Conservation (phyloP, 2,113 vertebrate genomes). For the Plectropomus leopardus region DNA sequence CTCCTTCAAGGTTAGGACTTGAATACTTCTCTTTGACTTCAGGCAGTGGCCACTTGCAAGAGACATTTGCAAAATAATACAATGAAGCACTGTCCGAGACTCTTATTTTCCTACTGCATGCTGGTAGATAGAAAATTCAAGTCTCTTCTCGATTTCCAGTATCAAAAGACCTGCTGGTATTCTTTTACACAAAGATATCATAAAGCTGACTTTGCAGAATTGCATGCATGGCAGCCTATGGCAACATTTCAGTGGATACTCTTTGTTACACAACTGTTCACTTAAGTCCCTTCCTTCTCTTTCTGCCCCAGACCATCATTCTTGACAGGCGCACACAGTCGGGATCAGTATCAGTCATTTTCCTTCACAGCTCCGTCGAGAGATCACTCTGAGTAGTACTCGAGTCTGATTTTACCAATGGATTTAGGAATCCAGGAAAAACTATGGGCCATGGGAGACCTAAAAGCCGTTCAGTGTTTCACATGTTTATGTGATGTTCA, state of each 20-base stretch:
- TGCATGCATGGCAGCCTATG: conserved; percentile 49
- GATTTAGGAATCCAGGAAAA: conserved; percentile 43
- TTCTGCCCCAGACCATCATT: conserved; percentile 70
- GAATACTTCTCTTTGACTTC: conserved; percentile 54
- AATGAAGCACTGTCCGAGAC: conserved; percentile 6
- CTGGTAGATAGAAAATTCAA: conserved; percentile 55
- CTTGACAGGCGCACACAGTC: conserved; percentile 63
- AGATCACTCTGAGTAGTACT: conserved; percentile 45
- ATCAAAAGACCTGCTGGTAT: conserved; percentile 33
- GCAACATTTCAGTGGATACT: conserved; percentile 43
- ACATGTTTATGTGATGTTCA: not conserved
- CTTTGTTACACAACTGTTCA: conserved; percentile 48
- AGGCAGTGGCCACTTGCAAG: conserved; percentile 29
- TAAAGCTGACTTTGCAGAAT: conserved; percentile 40
- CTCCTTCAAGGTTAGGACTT: conserved; percentile 83
- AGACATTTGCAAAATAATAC: conserved; percentile 54
- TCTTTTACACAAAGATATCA: conserved; percentile 24
- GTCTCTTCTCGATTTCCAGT: conserved; percentile 31
- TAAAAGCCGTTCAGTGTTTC: conserved; percentile 30
- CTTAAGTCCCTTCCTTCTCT: conserved; percentile 56
- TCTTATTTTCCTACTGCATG: conserved; percentile 58
- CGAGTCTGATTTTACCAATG: conserved; percentile 43
- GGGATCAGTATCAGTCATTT: conserved; percentile 61
- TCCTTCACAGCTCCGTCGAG: conserved; percentile 43
- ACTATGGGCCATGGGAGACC: conserved; percentile 28